phyloP scores from a whole-genome alignment of 2,888 invertebrate genomes.

The Argyra leucocephala region DNA sequence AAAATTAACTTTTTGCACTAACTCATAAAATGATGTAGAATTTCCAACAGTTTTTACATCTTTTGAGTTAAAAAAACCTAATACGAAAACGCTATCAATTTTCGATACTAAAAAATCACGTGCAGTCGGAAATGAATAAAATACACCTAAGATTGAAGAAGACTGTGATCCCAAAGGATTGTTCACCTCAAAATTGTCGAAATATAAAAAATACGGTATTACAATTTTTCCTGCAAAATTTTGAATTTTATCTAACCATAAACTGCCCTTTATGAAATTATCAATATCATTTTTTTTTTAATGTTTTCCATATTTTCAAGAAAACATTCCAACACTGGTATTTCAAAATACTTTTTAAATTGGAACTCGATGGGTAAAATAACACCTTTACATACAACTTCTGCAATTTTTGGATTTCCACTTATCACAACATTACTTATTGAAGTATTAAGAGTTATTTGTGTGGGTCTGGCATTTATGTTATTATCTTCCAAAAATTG shows the following conservation, averaged over 20 bases:
- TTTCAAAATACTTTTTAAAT: constrained; percentile 7
- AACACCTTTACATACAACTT: background rate
- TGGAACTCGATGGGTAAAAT: background rate
- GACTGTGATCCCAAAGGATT: constrained; percentile 1
- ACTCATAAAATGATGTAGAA: background rate
- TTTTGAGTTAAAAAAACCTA: constrained; percentile 7
- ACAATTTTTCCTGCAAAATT: background rate
- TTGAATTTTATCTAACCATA: background rate
- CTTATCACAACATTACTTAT: background rate
- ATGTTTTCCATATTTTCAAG: constrained; percentile 8
- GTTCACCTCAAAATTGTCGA: background rate
- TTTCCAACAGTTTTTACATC: constrained; percentile 2
- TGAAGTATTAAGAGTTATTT: constrained; percentile 1
- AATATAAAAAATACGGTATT: constrained; percentile 4
- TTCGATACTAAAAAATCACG: background rate
- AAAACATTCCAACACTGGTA: constrained; percentile 5
- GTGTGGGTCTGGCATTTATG: background rate
- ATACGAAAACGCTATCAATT: constrained; percentile 6
- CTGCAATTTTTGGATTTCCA: background rate
- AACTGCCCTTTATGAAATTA: background rate
- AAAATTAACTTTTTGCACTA: background rate
- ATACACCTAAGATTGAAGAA: constrained; percentile 8
- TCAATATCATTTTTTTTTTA: background rate
- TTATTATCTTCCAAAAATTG: background rate
- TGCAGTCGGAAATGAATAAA: background rate